Evolutionary conservation across 2,888 invertebrate genomes (phyloP).

Genomic region (Idaea aversata): DNA sequence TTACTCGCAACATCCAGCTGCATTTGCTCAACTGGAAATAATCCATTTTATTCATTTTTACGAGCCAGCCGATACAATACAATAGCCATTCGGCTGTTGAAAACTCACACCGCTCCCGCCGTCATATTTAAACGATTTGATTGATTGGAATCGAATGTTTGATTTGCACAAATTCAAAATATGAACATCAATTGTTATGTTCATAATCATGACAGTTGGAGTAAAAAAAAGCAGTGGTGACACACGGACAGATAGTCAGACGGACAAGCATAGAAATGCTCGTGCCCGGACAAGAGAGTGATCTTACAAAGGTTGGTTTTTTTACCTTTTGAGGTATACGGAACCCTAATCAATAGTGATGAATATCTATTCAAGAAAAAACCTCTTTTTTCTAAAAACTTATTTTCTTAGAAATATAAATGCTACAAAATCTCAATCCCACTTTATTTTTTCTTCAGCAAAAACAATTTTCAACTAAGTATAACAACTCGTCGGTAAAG

Average conservation of each 20-base stretch:
- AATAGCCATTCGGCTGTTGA: slow-evolving; percentile 1
- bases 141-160: slow-evolving; percentile 5
- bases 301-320: no score
- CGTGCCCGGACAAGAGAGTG: no score
- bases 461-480: neutral
- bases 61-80: slow-evolving; percentile 3
- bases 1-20: slow-evolving; percentile 29
- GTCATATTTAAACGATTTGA: slow-evolving; percentile 7
- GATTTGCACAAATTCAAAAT: neutral
- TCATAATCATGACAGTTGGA: no score
- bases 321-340: no score
- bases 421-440: neutral
- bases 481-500: neutral
- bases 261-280: no score
- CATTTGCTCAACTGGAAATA: slow-evolving; percentile 26
- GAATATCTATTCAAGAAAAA: no score
- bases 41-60: slow-evolving; percentile 16
- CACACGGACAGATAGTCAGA: no score
- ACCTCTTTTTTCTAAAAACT: neutral
- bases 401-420: neutral
- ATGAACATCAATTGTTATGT: no score
- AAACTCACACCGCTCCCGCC: neutral
- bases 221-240: no score
- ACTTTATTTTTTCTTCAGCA: neutral
- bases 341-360: no score